Base-by-base conservation (phyloP, 2,797 vertebrate species). In the Botia almorhae region DNA sequence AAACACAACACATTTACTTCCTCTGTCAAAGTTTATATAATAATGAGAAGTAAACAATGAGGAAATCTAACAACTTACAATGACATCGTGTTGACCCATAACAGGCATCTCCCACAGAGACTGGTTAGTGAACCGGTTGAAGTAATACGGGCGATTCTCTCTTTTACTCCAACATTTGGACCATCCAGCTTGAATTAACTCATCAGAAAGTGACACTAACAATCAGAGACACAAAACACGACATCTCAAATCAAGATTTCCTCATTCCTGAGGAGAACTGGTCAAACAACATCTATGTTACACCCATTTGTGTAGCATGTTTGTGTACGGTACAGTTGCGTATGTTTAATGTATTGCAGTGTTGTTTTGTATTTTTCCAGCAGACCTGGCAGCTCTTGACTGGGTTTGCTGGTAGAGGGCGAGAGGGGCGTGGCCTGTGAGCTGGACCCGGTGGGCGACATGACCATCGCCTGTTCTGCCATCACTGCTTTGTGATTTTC, bases 61-160 rank as follows among this genome's bases (percentile, higher is more conserved):
- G 11, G 29, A 77, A 69, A 33, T 5, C 65, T 55, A 26, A 63
- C 2, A 21, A 96, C 98, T 97, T 89, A 99, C 98, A n/a, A 99
- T 98, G 87, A 99, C 94, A 69, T 97, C 96, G 3, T 99, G 97
- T 87, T 99, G 98, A 12, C 97, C 98, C 82, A 99, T 88, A 14
- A 98, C 96, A 0, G 97, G 98, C 92, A 99, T 95, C 91, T 99
- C 98, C 97, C 98, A 99, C 85, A 99, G 91, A 1, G 97, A 99
- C 93, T 99, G 98, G 90, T 99, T 99, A 69, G 97, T 99, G 90
- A 99, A 99, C 65, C 97, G 95, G 88, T 99, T 99, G 89, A 98
- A 99, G 82, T 97, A 99, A 88, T 99, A 99, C 0, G 97, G 97
- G 14, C 97, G 95, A 85, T 95, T 98, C 90, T 99, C 98, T 82